phyloP scores from a whole-genome alignment of 2,113 vertebrate species.

The Erythrocercus mccallii region DNA sequence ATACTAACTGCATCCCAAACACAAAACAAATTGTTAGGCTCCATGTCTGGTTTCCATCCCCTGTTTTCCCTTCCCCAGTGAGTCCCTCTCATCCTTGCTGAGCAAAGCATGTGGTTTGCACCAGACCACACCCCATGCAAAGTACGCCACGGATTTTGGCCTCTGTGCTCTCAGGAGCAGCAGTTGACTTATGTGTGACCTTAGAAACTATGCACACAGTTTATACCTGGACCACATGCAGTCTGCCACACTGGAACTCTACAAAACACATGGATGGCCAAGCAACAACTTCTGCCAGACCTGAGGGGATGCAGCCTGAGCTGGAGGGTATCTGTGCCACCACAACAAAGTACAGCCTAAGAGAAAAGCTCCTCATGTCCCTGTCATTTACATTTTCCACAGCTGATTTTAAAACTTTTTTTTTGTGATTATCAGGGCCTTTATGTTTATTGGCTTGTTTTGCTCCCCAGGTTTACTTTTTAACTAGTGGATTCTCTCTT shows the following conservation, averaged over 20 bases:
- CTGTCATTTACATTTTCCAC: not conserved
- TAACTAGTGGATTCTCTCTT: not conserved
- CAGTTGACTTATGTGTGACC: not conserved
- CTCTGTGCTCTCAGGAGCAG: not conserved
- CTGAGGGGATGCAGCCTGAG: not conserved
- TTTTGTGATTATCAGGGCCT: not conserved
- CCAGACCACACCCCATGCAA: accelerated
- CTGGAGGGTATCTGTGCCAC: accelerated
- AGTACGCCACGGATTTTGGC: accelerated
- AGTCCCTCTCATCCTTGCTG: not conserved
- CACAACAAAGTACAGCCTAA: not conserved
- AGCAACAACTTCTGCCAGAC: not conserved
- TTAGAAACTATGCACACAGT: not conserved
- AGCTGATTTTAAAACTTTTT: not conserved
- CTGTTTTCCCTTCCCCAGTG: not conserved
- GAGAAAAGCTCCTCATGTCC: not conserved
- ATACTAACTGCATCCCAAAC: not conserved
- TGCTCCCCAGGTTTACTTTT: not conserved
- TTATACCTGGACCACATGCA: not conserved
- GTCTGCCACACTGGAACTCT: not conserved
- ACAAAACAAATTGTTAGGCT: not conserved
- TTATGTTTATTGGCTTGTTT: not conserved
- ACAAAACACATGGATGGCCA: not conserved
- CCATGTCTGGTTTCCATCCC: not conserved
- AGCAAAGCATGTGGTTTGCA: not conserved